These are phyloP conservation scores for Ceyx margarethae DNA, from an alignment of 2,113 vertebrate genomes.

Conservation along the genomic window DNA sequence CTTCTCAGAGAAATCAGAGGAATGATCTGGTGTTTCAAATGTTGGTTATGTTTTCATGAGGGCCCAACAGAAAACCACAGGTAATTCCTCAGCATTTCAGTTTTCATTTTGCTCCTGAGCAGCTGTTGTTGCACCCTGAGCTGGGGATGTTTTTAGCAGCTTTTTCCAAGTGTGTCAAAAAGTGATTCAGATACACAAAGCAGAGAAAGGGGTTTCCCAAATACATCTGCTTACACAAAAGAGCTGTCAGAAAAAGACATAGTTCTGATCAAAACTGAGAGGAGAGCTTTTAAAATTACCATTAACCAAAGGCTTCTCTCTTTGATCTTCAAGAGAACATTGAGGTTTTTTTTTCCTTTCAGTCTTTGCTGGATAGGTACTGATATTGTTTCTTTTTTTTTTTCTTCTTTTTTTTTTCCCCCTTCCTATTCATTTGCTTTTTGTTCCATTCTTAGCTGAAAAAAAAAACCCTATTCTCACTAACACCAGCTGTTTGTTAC, in stretches of 20 bases:
- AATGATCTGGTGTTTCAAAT: not conserved
- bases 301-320: not conserved
- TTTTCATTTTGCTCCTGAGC: constrained; percentile 23
- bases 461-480: not conserved
- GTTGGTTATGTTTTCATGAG: not conserved
- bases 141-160: not conserved
- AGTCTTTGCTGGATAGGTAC: not conserved
- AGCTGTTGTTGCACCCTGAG: not conserved
- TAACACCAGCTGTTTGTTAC: not conserved
- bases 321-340: not conserved
- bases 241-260: constrained; percentile 24
- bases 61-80: not conserved
- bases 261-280: not conserved
- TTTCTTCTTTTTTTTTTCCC: not conserved
- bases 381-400: not conserved
- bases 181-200: not conserved
- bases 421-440: not conserved
- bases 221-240: constrained; percentile 11
- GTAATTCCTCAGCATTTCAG: not conserved
- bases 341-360: not conserved
- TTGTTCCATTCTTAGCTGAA: not conserved
- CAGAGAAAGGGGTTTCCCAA: constrained; percentile 8
- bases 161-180: constrained; percentile 1
- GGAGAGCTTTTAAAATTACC: not conserved
- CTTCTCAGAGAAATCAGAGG: not conserved